Conservation (phyloP, 1,140 invertebrate species). For the Ptiloglossa arizonensis region DNA sequence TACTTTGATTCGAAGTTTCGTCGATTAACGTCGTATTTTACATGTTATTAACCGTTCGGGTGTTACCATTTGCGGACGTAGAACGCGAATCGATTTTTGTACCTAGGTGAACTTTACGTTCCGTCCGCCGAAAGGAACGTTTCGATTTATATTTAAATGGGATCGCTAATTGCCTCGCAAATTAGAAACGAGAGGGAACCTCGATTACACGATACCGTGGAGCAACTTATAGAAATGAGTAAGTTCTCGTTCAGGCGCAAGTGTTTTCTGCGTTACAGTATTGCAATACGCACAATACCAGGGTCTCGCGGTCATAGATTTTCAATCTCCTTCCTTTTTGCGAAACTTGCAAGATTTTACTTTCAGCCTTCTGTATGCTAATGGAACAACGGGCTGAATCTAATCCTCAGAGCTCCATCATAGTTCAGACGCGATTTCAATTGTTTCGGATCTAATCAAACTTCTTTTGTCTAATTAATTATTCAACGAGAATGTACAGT, state of each 20-base stretch:
- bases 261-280: conserved; percentile 34
- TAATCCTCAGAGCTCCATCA: background rate
- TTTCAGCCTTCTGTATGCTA: conserved; percentile 12
- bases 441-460: background rate
- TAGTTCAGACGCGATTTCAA: background rate
- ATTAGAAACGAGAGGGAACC: conserved; percentile 8
- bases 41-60: too few species aligned
- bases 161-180: background rate
- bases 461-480: background rate
- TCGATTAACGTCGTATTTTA: too few species aligned
- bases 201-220: conserved; percentile 18
- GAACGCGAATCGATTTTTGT: too few species aligned
- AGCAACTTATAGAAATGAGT: conserved; percentile 25
- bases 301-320: background rate
- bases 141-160: conserved; percentile 6
- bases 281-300: conserved; percentile 19
- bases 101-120: background rate
- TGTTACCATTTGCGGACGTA: background rate
- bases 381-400: background rate
- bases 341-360: conserved; percentile 6
- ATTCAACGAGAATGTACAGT: background rate
- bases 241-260: conserved; percentile 18
- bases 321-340: conserved; percentile 21
- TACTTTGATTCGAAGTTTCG: too few species aligned
- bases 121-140: background rate